phyloP scores from a whole-genome alignment of 2,888 invertebrate genomes.

The Scaptodrosophila latifasciaeformis region DNA sequence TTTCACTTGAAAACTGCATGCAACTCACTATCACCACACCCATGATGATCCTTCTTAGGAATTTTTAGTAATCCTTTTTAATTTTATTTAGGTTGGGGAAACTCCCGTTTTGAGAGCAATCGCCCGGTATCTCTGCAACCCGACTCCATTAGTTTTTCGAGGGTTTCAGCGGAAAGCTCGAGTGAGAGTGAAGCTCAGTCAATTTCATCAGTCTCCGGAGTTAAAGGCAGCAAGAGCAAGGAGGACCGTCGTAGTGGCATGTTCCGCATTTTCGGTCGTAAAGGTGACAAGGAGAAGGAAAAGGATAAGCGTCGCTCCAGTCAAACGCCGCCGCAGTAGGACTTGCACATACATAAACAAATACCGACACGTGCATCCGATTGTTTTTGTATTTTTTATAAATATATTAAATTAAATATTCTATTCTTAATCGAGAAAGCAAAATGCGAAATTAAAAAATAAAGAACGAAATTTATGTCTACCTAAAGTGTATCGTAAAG shows the following conservation, averaged over 20 bases:
- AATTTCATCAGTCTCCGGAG: conserved; percentile 73
- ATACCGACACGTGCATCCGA: conserved; percentile 17
- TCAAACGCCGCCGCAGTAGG: conserved; percentile 70
- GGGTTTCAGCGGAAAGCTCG: conserved; percentile 74
- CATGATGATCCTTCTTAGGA: conserved; percentile 30
- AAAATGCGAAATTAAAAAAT: conserved; percentile 5
- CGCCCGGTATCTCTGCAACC: conserved; percentile 74
- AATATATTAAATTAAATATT: conserved; percentile 32
- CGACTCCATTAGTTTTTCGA: conserved; percentile 69
- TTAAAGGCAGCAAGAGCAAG: conserved; percentile 73
- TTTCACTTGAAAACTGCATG: not conserved
- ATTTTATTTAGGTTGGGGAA: conserved; percentile 72
- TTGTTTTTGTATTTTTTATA: conserved; percentile 51
- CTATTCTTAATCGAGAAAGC: conserved; percentile 32
- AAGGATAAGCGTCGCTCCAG: conserved; percentile 72
- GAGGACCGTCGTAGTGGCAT: conserved; percentile 74
- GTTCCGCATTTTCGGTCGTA: conserved; percentile 74
- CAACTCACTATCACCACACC: not conserved
- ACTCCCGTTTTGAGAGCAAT: conserved; percentile 70
- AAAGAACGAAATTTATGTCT: conserved; percentile 27
- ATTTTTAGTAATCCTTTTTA: not conserved
- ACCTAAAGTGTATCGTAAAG: conserved; percentile 30
- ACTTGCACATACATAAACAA: conserved; percentile 3
- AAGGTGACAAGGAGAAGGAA: conserved; percentile 69
- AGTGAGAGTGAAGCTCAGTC: conserved; percentile 76